phyloP scores from a whole-genome alignment of 2,888 invertebrate species.

The Lordiphosa fenestrarum region DNA sequence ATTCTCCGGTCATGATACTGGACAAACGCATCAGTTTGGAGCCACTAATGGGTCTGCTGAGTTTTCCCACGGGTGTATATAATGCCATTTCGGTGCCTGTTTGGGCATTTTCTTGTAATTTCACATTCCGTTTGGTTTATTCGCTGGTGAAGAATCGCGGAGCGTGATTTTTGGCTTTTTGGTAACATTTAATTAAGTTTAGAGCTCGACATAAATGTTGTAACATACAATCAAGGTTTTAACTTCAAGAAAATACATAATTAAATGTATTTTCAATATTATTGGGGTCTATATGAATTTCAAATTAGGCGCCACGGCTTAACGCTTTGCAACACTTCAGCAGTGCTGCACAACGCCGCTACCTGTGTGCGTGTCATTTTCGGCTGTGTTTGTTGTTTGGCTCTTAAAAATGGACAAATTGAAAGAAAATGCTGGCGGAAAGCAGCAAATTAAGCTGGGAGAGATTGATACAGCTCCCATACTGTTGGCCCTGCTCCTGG shows the following conservation, averaged over 20 bases:
- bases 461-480: slow-evolving; percentile 70
- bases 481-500: slow-evolving; percentile 68
- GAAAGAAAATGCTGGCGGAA: slow-evolving; percentile 52
- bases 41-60: slow-evolving; percentile 81
- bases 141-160: slow-evolving; percentile 50
- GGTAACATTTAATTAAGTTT: no score
- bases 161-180: slow-evolving; percentile 11
- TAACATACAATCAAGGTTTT: slow-evolving; percentile 17
- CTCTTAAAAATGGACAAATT: slow-evolving; percentile 70
- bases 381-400: slow-evolving; percentile 12
- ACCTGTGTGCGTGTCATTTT: slow-evolving; percentile 1
- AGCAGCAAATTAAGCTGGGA: slow-evolving; percentile 59
- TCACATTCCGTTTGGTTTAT: slow-evolving; percentile 77
- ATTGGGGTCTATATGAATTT: background rate
- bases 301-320: background rate
- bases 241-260: slow-evolving; percentile 19
- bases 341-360: no score
- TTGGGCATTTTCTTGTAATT: slow-evolving; percentile 82
- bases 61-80: slow-evolving; percentile 81
- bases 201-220: background rate
- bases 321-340: background rate
- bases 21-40: slow-evolving; percentile 79
- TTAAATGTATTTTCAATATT: slow-evolving; percentile 19
- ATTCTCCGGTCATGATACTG: slow-evolving; percentile 80
- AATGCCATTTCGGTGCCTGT: slow-evolving; percentile 82